Percentiles rank a stretch among this genome's conserved stretches.
These are phyloP conservation scores for Colistium nudipinnis DNA, from an alignment of 2,113 vertebrate genomes.

Conservation along the genomic window DNA sequence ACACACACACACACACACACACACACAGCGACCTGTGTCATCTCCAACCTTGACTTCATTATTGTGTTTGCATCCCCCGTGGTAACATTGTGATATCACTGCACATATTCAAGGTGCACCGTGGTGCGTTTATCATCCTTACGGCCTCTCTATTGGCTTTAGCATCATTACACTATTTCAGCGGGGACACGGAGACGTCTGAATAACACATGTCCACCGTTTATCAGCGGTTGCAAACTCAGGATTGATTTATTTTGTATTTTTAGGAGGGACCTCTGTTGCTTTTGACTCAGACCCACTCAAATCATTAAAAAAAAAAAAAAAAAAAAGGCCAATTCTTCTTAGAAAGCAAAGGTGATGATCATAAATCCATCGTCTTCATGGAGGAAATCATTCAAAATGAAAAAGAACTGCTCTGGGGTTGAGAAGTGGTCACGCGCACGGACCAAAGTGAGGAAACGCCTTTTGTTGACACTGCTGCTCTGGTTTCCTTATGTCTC, in stretches of 20 bases:
- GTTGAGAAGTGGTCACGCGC: too few species aligned
- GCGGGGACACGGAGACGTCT: neutral
- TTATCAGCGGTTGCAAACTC: too few species aligned
- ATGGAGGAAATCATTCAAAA: too few species aligned
- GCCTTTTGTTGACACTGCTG: constrained; percentile 26
- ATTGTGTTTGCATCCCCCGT: constrained; percentile 20
- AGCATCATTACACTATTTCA: neutral
- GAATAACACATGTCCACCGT: neutral
- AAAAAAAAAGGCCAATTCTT: too few species aligned
- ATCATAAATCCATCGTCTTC: too few species aligned
- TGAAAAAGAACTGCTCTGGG: too few species aligned
- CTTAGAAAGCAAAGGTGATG: too few species aligned
- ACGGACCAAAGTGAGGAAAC: neutral
- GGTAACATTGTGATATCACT: constrained; percentile 16
- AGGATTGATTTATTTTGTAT: too few species aligned
- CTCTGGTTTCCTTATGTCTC: constrained; percentile 14
- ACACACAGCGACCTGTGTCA: neutral
- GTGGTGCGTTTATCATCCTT: constrained; percentile 33
- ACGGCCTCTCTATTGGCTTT: constrained; percentile 13
- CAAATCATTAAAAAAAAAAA: constrained; percentile 25
- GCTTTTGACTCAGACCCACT: constrained; percentile 19
- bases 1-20: constrained; percentile 1
- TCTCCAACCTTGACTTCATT: constrained; percentile 38
- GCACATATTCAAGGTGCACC: constrained; percentile 11
- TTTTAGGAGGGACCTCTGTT: neutral